Evolutionary conservation across 2,888 invertebrate genomes (phyloP).

Genomic region (Mesorhabditis belari): DNA sequence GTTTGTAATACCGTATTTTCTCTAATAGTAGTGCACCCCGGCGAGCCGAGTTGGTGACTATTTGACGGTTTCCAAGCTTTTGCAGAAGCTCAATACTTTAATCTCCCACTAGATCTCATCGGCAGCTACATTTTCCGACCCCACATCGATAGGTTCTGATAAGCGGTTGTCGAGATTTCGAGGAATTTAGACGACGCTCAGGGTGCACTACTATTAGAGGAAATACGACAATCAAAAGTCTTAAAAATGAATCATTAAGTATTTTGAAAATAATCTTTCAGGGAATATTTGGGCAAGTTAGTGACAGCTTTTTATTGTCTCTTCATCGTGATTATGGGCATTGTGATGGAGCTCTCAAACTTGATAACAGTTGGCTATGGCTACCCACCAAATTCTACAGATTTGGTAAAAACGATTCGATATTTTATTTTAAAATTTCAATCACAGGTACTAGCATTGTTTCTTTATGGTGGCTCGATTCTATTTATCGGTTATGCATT

Average conservation of each 20-base stretch:
- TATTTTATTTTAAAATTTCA: not conserved
- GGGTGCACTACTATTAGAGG: too few relatives aligned
- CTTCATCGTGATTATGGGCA: constrained; percentile 35
- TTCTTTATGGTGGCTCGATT: constrained; percentile 27
- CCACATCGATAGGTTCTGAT: too few relatives aligned
- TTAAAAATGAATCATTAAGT: too few relatives aligned
- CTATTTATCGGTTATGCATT: constrained; percentile 27
- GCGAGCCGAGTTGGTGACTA: too few relatives aligned
- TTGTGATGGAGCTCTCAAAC: constrained; percentile 31
- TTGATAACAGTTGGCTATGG: constrained; percentile 16
- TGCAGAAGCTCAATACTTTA: too few relatives aligned
- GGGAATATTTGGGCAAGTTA: constrained; percentile 19
- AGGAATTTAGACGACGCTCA: too few relatives aligned
- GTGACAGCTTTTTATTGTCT: constrained; percentile 35
- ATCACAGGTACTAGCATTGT: constrained; percentile 20
- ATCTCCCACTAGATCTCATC: too few relatives aligned
- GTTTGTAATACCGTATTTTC: not conserved
- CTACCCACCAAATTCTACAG: constrained; percentile 14
- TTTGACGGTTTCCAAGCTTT: too few relatives aligned
- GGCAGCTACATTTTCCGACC: too few relatives aligned
- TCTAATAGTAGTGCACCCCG: too few relatives aligned
- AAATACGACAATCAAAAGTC: not conserved
- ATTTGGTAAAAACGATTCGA: constrained; percentile 13
- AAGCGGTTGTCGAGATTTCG: too few relatives aligned
- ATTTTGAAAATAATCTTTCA: too few relatives aligned